Percentiles rank a stretch among this genome's conserved stretches.
Conservation (phyloP, 2,113 vertebrate species). For the Strix aluco region DNA sequence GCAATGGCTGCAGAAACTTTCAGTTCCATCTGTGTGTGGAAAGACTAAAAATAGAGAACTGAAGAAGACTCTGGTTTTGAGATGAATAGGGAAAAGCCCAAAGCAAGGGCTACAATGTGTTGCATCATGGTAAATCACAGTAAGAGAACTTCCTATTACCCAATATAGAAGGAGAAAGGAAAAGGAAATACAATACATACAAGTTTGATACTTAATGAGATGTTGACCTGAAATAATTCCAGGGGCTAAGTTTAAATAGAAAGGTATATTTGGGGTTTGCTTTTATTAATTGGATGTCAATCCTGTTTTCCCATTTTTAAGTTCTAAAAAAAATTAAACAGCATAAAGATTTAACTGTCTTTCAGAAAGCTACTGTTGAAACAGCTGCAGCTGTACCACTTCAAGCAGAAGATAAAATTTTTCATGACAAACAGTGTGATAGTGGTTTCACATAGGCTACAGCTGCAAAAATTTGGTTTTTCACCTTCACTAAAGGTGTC, state of each 20-base stretch:
- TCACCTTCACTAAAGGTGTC: neutral
- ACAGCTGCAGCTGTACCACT: neutral
- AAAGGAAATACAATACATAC: neutral
- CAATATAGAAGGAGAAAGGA: neutral
- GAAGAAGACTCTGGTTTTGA: neutral
- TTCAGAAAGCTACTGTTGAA: neutral
- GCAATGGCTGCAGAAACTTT: constrained; percentile 17
- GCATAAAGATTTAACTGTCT: neutral
- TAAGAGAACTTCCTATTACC: neutral
- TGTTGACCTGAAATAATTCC: neutral
- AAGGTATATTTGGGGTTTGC: neutral
- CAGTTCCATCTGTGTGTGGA: neutral
- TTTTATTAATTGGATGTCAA: neutral
- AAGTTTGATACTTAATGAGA: neutral
- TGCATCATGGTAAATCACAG: neutral
- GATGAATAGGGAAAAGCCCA: neutral
- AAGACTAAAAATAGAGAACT: constrained; percentile 24
- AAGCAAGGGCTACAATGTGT: neutral
- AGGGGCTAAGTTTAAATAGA: neutral
- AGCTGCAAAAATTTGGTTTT: neutral
- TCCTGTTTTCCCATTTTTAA: neutral
- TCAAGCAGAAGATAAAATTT: neutral
- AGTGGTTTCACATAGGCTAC: neutral
- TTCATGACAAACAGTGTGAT: neutral
- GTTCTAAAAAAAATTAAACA: neutral